Conservation (phyloP, 2,797 vertebrate genomes). For the Malacoctenus gilli region DNA sequence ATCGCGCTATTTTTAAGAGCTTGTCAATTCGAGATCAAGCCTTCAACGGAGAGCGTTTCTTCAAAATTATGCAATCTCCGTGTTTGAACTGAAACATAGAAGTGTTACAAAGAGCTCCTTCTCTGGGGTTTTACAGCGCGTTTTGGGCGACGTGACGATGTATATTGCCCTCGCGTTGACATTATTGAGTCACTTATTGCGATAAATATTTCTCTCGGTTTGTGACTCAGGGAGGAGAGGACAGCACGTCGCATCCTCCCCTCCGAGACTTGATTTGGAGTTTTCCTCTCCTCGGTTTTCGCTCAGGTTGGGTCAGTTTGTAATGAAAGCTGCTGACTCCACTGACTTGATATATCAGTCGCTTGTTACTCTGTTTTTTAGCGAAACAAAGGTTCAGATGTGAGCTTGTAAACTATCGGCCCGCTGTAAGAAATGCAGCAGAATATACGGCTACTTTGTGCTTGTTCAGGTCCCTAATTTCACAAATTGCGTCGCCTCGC, state of each 20-base stretch:
- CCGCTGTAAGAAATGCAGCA: too few relatives aligned
- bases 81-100: neutral
- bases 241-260: neutral
- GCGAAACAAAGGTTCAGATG: too few relatives aligned
- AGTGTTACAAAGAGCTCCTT: conserved; percentile 3
- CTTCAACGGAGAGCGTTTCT: neutral
- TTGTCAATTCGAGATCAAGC: conserved; percentile 3
- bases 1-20: conserved; percentile 9
- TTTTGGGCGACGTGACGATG: too few relatives aligned
- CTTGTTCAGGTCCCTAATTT: conserved; percentile 45
- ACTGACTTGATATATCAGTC: neutral
- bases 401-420: too few relatives aligned
- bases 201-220: neutral
- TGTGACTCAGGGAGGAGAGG: neutral
- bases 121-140: too few relatives aligned
- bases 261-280: neutral
- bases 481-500: too few relatives aligned
- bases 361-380: too few relatives aligned
- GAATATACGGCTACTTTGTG: conserved; percentile 57
- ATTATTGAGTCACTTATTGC: neutral
- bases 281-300: neutral
- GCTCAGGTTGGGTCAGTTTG: neutral
- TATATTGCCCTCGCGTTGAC: too few relatives aligned
- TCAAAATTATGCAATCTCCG: neutral
- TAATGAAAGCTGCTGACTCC: neutral